phyloP scores from a whole-genome alignment of 2,888 invertebrate species.

The Hermodice carunculata region DNA sequence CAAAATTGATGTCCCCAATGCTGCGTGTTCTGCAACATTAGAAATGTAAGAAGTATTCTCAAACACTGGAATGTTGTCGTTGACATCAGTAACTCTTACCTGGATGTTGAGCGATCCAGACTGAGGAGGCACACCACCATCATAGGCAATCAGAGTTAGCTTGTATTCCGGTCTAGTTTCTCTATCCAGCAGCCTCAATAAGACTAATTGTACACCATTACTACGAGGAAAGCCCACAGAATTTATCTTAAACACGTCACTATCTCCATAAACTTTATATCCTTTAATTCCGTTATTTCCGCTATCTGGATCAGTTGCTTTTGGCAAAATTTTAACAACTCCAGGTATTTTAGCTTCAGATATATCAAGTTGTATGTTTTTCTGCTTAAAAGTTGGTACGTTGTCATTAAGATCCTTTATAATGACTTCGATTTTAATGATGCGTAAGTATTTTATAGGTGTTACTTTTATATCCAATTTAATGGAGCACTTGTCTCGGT shows the following conservation, averaged over 20 bases:
- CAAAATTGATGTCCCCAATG: too few relatives aligned
- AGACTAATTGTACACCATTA: constrained; percentile 10
- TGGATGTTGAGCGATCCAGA: constrained; percentile 6
- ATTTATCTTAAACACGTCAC: background rate
- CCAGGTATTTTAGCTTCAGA: too few relatives aligned
- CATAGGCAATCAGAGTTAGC: constrained; percentile 2
- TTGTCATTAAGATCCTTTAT: too few relatives aligned
- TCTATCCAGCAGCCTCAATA: constrained; percentile 4
- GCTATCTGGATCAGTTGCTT: too few relatives aligned
- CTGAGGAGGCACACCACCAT: constrained; percentile 9
- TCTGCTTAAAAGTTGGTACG: too few relatives aligned
- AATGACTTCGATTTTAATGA: too few relatives aligned
- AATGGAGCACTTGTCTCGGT: too few relatives aligned
- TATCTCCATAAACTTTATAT: constrained; percentile 3
- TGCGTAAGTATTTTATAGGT: too few relatives aligned
- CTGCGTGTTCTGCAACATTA: constrained; percentile 6
- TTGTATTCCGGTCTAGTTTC: constrained; percentile 1
- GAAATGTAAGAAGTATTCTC: constrained; percentile 13
- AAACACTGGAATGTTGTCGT: constrained; percentile 20
- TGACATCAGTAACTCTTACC: constrained; percentile 17
- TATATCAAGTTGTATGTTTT: too few relatives aligned
- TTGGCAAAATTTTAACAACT: too few relatives aligned
- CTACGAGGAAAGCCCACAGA: too few relatives aligned
- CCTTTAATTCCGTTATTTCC: background rate
- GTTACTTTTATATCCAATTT: too few relatives aligned